A percentile compares a stretch with the other conserved stretches of the same genome.
Evolutionary conservation across 2,797 vertebrate genomes (phyloP).

Genomic region (Triplophysa yarkandensis): DNA sequence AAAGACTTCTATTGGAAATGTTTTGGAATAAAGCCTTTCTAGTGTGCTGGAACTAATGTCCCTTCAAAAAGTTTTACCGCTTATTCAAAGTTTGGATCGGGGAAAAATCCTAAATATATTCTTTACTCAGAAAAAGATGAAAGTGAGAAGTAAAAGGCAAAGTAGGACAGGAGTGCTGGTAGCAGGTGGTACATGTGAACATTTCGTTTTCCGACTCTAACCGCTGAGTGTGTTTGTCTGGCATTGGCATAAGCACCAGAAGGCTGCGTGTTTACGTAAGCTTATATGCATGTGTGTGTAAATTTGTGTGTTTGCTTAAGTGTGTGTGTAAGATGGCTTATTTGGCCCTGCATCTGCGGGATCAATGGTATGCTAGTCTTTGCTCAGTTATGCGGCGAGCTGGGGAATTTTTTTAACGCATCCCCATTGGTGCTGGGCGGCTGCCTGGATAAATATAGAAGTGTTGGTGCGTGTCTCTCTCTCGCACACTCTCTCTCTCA

Average conservation of each 20-base stretch:
- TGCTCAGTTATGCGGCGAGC: slow-evolving; percentile 67
- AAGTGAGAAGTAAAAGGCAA: slow-evolving; percentile 35
- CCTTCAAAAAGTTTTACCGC: background rate
- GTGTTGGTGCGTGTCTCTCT: slow-evolving; percentile 74
- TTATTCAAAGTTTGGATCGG: background rate
- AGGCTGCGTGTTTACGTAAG: slow-evolving; percentile 48
- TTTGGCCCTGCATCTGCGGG: slow-evolving; percentile 49
- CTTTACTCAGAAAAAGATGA: slow-evolving; percentile 16
- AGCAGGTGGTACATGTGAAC: slow-evolving; percentile 61
- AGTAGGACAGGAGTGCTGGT: slow-evolving; percentile 59
- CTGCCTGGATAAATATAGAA: slow-evolving; percentile 81
- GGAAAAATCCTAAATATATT: slow-evolving; percentile 22
- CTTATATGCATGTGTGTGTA: slow-evolving; percentile 31
- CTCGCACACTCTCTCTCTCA: slow-evolving; percentile 65
- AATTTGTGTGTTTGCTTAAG: slow-evolving; percentile 32
- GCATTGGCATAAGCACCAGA: slow-evolving; percentile 52
- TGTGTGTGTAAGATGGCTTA: slow-evolving; percentile 45
- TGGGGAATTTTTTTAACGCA: slow-evolving; percentile 63
- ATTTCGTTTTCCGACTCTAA: slow-evolving; percentile 54
- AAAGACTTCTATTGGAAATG: background rate
- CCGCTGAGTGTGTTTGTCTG: slow-evolving; percentile 55
- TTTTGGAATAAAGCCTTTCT: background rate
- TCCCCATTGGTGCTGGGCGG: slow-evolving; percentile 73
- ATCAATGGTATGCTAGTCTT: slow-evolving; percentile 67
- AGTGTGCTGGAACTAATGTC: background rate